These are phyloP conservation scores for Phataginus tetradactyla DNA, from an alignment of 2,797 vertebrate genomes.

Conservation along the genomic window DNA sequence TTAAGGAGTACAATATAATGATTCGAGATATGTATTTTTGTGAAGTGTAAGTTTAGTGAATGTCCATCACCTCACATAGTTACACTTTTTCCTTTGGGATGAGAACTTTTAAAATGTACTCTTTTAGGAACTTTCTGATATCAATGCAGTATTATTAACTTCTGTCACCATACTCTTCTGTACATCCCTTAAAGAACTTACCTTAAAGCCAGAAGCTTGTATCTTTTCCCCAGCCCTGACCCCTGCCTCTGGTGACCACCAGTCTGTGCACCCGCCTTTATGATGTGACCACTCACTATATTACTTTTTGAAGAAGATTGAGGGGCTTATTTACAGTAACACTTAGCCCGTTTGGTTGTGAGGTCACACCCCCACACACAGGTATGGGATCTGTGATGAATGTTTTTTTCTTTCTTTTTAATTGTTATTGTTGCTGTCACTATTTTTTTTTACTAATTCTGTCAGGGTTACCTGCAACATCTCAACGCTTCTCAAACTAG, in stretches of 20 bases:
- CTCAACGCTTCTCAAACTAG: background rate
- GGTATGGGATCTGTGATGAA: background rate
- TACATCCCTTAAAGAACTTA: background rate
- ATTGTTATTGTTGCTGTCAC: background rate
- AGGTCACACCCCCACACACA: background rate
- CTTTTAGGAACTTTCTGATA: background rate
- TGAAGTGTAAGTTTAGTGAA: background rate
- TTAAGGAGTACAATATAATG: background rate
- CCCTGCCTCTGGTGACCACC: background rate
- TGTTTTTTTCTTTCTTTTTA: background rate
- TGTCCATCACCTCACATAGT: background rate
- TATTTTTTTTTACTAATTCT: background rate
- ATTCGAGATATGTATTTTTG: background rate
- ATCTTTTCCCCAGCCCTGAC: background rate
- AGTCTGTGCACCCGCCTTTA: background rate
- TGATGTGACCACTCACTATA: rapidly evolving
- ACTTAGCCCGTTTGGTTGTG: background rate
- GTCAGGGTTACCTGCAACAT: background rate
- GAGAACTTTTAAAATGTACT: background rate
- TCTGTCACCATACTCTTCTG: rapidly evolving
- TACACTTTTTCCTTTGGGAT: background rate
- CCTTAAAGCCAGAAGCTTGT: background rate
- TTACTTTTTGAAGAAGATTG: background rate
- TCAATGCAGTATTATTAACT: background rate
- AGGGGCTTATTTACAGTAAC: background rate